Evolutionary conservation across 2,888 invertebrate genomes (phyloP).

Genomic region (Phasia obesa): DNA sequence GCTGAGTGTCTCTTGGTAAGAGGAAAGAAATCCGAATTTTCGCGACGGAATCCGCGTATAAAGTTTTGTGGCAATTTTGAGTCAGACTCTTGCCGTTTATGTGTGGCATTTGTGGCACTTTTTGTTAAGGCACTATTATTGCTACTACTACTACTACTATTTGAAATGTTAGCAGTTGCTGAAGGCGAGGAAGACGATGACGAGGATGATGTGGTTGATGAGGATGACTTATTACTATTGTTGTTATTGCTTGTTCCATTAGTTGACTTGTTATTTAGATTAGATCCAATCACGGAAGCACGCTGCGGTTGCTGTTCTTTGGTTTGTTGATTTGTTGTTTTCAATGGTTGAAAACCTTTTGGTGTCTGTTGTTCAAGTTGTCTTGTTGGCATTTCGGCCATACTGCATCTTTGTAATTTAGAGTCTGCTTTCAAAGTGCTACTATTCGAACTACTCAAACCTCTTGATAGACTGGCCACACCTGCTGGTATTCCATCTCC

Average conservation of each 20-base stretch:
- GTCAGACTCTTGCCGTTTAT: constrained; percentile 89
- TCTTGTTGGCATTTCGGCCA: constrained; percentile 69
- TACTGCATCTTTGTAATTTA: constrained; percentile 74
- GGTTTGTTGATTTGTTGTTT: constrained; percentile 70
- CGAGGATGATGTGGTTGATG: constrained; percentile 64
- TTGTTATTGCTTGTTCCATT: constrained; percentile 56
- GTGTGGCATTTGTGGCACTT: constrained; percentile 83
- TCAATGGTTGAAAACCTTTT: constrained; percentile 74
- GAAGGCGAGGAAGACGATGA: constrained; percentile 66
- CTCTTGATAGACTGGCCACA: constrained; percentile 75
- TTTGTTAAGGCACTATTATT: constrained; percentile 77
- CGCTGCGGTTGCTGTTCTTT: constrained; percentile 66
- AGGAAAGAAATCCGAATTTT: constrained; percentile 93
- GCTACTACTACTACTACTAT: constrained; percentile 54
- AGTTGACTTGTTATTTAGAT: constrained; percentile 58
- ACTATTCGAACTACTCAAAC: constrained; percentile 79
- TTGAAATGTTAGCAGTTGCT: constrained; percentile 44
- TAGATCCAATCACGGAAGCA: constrained; percentile 63
- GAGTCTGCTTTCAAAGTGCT: constrained; percentile 81
- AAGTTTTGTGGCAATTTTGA: constrained; percentile 88
- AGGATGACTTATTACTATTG: constrained; percentile 72
- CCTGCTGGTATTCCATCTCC: constrained; percentile 42
- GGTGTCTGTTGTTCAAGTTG: constrained; percentile 75
- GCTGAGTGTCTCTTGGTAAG: constrained; percentile 90
- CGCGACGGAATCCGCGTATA: constrained; percentile 90